These are phyloP conservation scores for Notodonta ziczac DNA, from an alignment of 2,888 invertebrate genomes.

Conservation along the genomic window DNA sequence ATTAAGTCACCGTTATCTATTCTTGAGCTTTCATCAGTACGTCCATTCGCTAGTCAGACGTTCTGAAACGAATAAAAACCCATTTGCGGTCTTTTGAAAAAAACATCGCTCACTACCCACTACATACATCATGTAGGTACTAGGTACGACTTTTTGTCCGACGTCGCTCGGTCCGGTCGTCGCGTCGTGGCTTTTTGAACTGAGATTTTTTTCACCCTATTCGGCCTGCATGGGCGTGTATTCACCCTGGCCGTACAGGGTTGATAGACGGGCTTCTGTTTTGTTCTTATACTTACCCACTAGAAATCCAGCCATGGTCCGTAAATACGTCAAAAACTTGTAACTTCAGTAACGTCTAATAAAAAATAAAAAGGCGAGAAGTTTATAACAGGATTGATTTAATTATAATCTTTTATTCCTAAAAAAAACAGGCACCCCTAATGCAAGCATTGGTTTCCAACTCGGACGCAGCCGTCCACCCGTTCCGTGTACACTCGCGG, in stretches of 20 bases:
- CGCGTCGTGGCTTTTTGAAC: conserved; percentile 76
- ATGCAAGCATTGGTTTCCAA: conserved; percentile 63
- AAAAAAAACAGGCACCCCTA: conserved; percentile 54
- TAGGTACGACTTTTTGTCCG: conserved; percentile 62
- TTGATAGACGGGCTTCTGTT: conserved; percentile 41
- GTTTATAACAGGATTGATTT: no score
- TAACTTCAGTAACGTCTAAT: no score
- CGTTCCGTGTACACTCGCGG: conserved; percentile 57
- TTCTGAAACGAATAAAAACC: conserved; percentile 28
- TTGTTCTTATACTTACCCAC: conserved; percentile 9
- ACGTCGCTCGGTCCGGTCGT: conserved; percentile 31
- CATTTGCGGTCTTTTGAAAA: conserved; percentile 47
- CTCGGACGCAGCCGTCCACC: conserved; percentile 70
- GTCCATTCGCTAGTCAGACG: conserved; percentile 22
- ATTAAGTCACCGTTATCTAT: no score
- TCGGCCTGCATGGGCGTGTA: conserved; percentile 59
- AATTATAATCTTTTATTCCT: neutral
- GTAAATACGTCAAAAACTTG: no score
- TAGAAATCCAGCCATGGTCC: no score
- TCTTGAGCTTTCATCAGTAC: no score
- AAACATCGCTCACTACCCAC: conserved; percentile 40
- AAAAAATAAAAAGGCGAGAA: no score
- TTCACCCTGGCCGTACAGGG: conserved; percentile 70
- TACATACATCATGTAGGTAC: conserved; percentile 37
- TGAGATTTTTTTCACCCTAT: conserved; percentile 79